These are phyloP conservation scores for Ceryle rudis DNA, from an alignment of 2,797 vertebrate genomes.

Conservation along the genomic window DNA sequence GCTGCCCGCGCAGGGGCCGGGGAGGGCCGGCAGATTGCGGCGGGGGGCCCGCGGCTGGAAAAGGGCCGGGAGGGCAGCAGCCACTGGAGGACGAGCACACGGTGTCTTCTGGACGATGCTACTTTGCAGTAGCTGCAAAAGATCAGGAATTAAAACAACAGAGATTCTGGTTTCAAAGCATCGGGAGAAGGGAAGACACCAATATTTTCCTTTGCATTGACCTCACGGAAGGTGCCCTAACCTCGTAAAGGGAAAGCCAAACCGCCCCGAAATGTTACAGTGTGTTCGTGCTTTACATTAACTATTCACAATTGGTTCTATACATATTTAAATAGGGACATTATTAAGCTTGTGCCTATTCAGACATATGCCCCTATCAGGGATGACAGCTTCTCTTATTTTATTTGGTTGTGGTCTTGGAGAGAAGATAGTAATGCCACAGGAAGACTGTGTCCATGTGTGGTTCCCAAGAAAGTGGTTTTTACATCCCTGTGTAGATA, in stretches of 20 bases:
- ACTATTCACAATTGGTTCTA: neutral
- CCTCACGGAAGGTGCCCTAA: neutral
- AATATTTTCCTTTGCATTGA: neutral
- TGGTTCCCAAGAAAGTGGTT: neutral
- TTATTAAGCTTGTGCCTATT: conserved; percentile 32
- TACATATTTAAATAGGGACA: conserved; percentile 30
- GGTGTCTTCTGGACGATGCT: conserved; percentile 32
- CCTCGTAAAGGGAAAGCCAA: neutral
- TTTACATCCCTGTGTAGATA: neutral
- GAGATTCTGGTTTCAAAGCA: neutral
- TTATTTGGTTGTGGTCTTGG: conserved; percentile 16
- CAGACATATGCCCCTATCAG: conserved; percentile 31
- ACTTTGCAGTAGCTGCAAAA: conserved; percentile 10
- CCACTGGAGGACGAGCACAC: neutral
- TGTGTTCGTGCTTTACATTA: neutral
- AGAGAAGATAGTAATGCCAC: neutral
- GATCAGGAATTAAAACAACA: neutral
- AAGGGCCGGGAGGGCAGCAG: neutral
- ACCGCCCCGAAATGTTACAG: neutral
- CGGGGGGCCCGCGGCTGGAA: neutral
- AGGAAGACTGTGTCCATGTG: neutral
- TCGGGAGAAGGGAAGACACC: neutral
- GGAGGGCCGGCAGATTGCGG: neutral
- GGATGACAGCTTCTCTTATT: conserved; percentile 1
- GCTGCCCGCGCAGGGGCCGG: neutral